Base-by-base conservation (phyloP, 92 coral and sea anemone species). In the Blastomussa wellsi region DNA sequence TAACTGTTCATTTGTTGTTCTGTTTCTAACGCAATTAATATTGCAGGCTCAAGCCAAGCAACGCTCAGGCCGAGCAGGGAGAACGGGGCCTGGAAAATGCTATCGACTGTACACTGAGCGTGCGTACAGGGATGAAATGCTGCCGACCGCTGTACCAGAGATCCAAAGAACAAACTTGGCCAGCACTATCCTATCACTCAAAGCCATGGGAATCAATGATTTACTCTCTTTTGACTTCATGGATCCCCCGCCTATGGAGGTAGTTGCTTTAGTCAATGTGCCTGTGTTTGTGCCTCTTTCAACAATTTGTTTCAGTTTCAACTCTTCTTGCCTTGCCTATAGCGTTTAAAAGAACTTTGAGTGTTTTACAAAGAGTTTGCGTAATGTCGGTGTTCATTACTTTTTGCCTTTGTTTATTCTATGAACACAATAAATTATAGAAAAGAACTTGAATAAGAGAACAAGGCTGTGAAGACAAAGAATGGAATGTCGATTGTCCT, bases 231-330 rank as follows among this genome's bases (percentile, higher is more conserved):
- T 96, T 71, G 98, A 96, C 36, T 96, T 96, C 82, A 96, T 96
- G 99, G 99, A 96, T 60, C 98, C 99, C 19, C 99, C 99, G 7
- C 99, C 99, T 7, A 92, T 94, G 93, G 99, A 96, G 98, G 99
- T 90, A 93, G 38, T 37, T 13, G 48, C 7, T 37, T n/a, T n/a
- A n/a, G n/a, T n/a, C n/a, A n/a, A n/a, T n/a, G n/a, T n/a, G n/a
- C n/a, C n/a, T n/a, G n/a, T n/a, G n/a, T n/a, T n/a, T n/a, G n/a
- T n/a, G n/a, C n/a, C n/a, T n/a, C n/a, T n/a, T n/a, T n/a, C n/a
- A n/a, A n/a, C 74, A 35, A 26, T 68, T 68, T n/a, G 74, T 36
- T 69, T 69, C 13, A 5, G 47, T 36, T 69, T 69, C 48, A 19
- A 69, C 48, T 33, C 15, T n/a, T n/a, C n/a, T 57, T 57, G 64